Evolutionary conservation across 2,888 invertebrate genomes (phyloP), one percentile per base, ranked within the genome.

Genomic region (Gonocerus acuteangulatus): DNA sequence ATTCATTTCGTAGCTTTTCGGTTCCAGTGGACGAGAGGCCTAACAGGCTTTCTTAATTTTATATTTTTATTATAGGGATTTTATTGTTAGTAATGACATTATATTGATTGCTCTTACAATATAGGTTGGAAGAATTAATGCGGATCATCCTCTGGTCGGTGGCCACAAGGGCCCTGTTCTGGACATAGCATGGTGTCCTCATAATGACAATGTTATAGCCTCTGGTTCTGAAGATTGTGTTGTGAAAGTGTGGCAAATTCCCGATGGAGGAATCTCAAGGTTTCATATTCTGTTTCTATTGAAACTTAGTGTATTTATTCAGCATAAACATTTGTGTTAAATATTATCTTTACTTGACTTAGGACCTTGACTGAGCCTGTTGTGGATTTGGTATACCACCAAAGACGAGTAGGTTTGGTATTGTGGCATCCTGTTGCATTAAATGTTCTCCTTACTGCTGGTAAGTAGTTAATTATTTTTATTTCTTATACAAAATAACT

Each of bases 181-280:
- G 66, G 96, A 97, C 77, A 91, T 97, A 70, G 89, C 95, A 49
- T 97, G 95, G 95, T 95, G 94, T 75, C 96, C 96, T 1, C 96
- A 96, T 77, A 94, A 96, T 74, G 96, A 97, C 78, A 93, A 95
- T 75, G 89, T 96, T 66, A 95, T 97, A 71, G 97, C 97, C 51
- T 94, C 95, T 58, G 93, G 93, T 58, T 95, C 95, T 0, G 96
- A 96, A 74, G 97, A 97, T 77, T 92, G 93, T 73, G 92, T 95
- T 9, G 95, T 95, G 52, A 95, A 95, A 81, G 84, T 95, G 61
- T 95, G 95, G 95, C 92, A 94, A 77, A 90, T 95, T 72, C 95
- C 95, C 0, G 93, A 94, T 71, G 84, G 87, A 13, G 95, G 95
- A 7, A 81, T 95, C 54, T 85, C 87, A 22, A 68, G 71, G 71